Base-by-base conservation (phyloP, 2,797 vertebrate genomes). In the Pseudochirops corinnae region DNA sequence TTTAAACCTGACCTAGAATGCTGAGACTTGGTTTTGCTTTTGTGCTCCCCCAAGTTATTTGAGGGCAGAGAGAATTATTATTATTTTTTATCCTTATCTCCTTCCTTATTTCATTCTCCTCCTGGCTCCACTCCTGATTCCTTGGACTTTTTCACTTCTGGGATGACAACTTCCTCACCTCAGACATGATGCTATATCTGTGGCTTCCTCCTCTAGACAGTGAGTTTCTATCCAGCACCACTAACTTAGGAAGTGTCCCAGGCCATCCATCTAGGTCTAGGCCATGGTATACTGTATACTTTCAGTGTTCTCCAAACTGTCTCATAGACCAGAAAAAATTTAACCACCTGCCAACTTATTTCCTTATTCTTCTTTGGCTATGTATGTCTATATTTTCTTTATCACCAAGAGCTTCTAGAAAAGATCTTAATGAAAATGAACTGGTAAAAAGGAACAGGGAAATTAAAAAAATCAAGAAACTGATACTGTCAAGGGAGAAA, bases 291-390 rank as follows among this genome's bases (percentile, higher is more conserved):
- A n/a, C 5, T n/a, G 33, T 62, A 74, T 13, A 12, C 2, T 82
- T 50, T 39, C 39, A 87, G 39, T 87, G 39, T 50, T 87, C 10
- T 87, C 74, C 39, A 87, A 87, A 26, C 39, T 50, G 95, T 39
- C 50, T 56, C 94, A 96, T 90, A 94, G 90, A 91, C 90, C 96
- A 92, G 90, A 96, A 97, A 96, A 90, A 91, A 46, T 92, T 92
- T 95, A 95, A 96, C 91, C 57, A 90, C 93, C 92, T 93, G 58
- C 16, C 33, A 24, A 6, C 93, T 56, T 95, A 82, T 82, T 87
- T 95, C 87, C 57, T 82, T 58, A 3, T 96, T 96, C 39, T 95
- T 92, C 57, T 67, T 28, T 93, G 1, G 4, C 67, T 93, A n/a
- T 94, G 56, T 55, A n/a, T 94, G 93, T 96, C 52, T n/a, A 92